Evolutionary conservation across 2,797 vertebrate genomes (phyloP).

Genomic region (Phrynocephalus vlangalii): DNA sequence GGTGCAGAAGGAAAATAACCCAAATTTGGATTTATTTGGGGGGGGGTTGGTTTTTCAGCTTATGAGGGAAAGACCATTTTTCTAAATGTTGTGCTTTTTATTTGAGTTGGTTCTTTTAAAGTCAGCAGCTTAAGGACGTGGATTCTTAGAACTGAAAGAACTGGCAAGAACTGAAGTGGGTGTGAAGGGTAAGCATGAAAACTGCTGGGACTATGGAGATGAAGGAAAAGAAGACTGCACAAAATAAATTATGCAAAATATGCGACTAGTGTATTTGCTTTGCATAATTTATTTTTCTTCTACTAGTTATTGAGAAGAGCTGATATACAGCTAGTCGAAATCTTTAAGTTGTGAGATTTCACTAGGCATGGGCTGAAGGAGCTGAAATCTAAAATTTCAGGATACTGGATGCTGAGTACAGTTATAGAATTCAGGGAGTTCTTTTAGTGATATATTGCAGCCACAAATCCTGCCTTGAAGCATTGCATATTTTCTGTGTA

Average conservation of each 20-base stretch:
- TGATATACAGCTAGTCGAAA: background rate
- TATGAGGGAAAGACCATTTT: background rate
- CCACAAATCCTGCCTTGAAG: too few species aligned
- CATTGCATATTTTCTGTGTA: too few species aligned
- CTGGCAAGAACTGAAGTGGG: background rate
- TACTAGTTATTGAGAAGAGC: too few species aligned
- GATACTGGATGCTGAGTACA: too few species aligned
- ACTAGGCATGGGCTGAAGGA: background rate
- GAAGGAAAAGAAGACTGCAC: background rate
- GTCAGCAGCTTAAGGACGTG: background rate
- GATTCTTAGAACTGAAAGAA: background rate
- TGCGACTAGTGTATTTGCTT: background rate
- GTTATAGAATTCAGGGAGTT: too few species aligned
- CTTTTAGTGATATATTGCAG: too few species aligned
- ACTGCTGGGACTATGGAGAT: background rate
- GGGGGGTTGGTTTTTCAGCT: background rate
- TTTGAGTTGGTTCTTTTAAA: background rate
- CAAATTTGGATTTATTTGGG: background rate
- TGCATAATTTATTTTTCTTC: background rate
- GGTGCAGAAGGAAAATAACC: background rate
- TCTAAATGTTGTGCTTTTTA: background rate
- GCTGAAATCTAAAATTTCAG: background rate
- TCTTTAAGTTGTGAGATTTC: background rate
- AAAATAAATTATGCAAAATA: conserved; percentile 13
- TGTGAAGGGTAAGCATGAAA: background rate